Conservation (phyloP, 2,888 invertebrate species). For the Phymatocera aterrima region DNA sequence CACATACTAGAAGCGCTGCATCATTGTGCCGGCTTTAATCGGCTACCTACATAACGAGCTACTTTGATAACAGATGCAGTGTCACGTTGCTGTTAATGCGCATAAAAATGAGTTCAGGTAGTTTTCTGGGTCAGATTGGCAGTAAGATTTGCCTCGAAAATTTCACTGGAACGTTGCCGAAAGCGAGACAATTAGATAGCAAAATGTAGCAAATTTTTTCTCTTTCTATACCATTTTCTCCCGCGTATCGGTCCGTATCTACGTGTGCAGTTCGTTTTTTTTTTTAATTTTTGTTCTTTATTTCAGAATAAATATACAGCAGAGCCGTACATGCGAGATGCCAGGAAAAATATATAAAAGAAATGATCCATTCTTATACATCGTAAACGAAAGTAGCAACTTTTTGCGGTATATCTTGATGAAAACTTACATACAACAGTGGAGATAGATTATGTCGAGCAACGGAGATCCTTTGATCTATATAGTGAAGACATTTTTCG, state of each 20-base stretch:
- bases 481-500: neutral
- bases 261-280: neutral
- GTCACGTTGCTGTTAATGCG: slow-evolving; percentile 35
- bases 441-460: neutral
- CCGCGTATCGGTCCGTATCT: neutral
- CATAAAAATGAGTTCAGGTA: slow-evolving; percentile 15
- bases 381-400: neutral
- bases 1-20: neutral
- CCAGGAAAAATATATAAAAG: slow-evolving; percentile 11
- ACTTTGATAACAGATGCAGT: slow-evolving; percentile 18
- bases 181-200: slow-evolving; percentile 17
- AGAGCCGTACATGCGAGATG: neutral
- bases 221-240: neutral
- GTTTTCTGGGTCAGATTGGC: slow-evolving; percentile 11
- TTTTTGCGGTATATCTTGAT: neutral
- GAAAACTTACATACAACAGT: neutral
- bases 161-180: slow-evolving; percentile 29
- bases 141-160: slow-evolving; percentile 7
- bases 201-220: neutral
- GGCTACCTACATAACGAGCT: neutral
- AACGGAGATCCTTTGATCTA: neutral
- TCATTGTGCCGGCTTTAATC: neutral
- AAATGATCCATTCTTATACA: neutral
- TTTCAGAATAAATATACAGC: neutral
- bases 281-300: too few species aligned